A percentile compares a stretch with the other conserved stretches of the same genome.
Evolutionary conservation across 2,113 vertebrate genomes (phyloP).

Genomic region (Epinephelus cyanopodus): DNA sequence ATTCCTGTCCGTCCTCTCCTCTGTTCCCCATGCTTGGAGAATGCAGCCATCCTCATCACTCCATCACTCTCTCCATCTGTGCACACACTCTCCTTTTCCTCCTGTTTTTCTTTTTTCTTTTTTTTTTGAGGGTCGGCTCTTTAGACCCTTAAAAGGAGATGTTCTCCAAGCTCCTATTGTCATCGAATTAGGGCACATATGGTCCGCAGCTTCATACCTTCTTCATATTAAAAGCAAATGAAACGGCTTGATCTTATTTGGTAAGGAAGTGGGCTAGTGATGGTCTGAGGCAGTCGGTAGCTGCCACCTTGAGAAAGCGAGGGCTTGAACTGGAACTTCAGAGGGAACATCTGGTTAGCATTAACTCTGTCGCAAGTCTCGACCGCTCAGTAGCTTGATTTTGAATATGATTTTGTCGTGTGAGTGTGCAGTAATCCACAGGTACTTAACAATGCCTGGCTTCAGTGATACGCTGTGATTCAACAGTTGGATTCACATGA

Average conservation of each 20-base stretch:
- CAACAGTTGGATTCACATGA: constrained; percentile 22
- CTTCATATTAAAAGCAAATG: constrained; percentile 38
- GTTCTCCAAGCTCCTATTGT: constrained; percentile 59
- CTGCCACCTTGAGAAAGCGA: constrained; percentile 60
- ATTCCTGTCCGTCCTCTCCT: constrained; percentile 3
- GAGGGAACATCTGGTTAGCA: constrained; percentile 72
- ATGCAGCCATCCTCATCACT: constrained; percentile 25
- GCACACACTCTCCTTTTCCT: constrained; percentile 23
- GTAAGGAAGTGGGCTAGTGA: constrained; percentile 14
- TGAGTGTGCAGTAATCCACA: constrained; percentile 23
- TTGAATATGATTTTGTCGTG: constrained; percentile 19
- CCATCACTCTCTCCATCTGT: constrained; percentile 35
- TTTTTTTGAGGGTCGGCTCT: constrained; percentile 31
- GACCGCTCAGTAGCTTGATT: constrained; percentile 30
- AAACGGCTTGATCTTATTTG: constrained; percentile 55
- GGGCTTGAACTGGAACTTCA: constrained; percentile 39
- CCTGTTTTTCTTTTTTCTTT: background rate
- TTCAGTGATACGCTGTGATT: background rate
- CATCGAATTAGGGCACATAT: constrained; percentile 59
- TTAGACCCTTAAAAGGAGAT: constrained; percentile 74
- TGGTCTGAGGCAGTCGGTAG: constrained; percentile 40
- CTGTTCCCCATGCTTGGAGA: constrained; percentile 22
- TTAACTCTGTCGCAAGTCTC: constrained; percentile 57
- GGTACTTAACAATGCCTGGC: constrained; percentile 4
- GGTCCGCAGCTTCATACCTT: constrained; percentile 56